These are phyloP conservation scores for Dascillus cervinus DNA, from an alignment of 2,888 invertebrate genomes.

Conservation along the genomic window DNA sequence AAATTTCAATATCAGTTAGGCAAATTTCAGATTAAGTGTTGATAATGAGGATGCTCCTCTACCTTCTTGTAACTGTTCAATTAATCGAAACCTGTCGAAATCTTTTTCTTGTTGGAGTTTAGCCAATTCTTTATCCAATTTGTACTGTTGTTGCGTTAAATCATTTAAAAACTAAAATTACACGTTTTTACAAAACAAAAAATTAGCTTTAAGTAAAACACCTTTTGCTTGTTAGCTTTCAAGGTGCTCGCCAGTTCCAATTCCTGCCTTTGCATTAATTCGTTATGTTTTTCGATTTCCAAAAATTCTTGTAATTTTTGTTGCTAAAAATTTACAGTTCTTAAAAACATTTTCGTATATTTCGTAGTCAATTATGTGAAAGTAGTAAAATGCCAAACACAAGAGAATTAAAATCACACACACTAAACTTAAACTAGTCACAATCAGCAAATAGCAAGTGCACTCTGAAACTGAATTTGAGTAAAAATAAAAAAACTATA, in stretches of 20 bases:
- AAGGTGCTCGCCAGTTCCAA: constrained; percentile 55
- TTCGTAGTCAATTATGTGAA: no score
- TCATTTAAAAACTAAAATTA: constrained; percentile 45
- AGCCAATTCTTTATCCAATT: constrained; percentile 58
- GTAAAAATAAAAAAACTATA: no score
- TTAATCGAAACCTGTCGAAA: constrained; percentile 50
- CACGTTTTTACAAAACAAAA: constrained; percentile 2
- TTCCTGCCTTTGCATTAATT: constrained; percentile 56
- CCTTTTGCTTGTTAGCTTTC: constrained; percentile 55
- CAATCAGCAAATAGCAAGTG: no score
- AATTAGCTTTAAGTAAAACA: constrained; percentile 16
- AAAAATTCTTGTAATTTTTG: constrained; percentile 47
- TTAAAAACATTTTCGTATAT: background rate
- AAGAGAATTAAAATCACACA: no score
- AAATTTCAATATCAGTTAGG: background rate
- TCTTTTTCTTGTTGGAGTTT: constrained; percentile 63
- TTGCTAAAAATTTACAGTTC: constrained; percentile 38
- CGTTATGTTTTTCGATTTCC: constrained; percentile 56
- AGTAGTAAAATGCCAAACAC: no score
- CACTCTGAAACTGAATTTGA: no score
- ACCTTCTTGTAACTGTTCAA: constrained; percentile 54
- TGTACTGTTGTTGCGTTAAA: constrained; percentile 55
- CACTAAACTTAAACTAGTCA: no score
- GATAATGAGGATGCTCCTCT: no score
- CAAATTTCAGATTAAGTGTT: constrained; percentile 6